Conservation (phyloP, 2,888 invertebrate species). For the Ametastegia equiseti region DNA sequence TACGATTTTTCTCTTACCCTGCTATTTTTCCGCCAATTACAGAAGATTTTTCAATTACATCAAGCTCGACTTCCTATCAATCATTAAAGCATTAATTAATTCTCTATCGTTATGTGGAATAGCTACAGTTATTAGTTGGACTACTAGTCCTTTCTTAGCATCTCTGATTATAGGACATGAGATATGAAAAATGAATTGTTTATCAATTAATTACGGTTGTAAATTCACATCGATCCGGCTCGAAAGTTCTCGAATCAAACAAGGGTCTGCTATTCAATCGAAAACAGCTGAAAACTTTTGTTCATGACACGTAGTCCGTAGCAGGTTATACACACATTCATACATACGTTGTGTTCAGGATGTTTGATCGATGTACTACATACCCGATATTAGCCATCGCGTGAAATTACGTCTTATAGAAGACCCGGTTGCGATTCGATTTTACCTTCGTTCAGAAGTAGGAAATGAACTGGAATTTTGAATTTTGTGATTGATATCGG, state of each 20-base stretch:
- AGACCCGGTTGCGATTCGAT: no score
- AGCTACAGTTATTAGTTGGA: neutral
- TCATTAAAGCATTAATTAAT: neutral
- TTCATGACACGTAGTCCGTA: neutral
- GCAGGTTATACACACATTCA: neutral
- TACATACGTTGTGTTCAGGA: neutral
- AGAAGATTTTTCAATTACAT: neutral
- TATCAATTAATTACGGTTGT: neutral
- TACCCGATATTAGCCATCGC: neutral
- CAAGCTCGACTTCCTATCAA: neutral
- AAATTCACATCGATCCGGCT: neutral
- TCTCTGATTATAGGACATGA: no score
- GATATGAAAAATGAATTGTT: neutral
- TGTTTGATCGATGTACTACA: conserved; percentile 28
- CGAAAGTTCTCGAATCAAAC: neutral
- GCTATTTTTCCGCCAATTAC: neutral
- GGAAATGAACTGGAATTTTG: no score
- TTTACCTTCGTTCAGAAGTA: neutral
- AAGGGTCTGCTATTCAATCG: neutral
- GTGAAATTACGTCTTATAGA: neutral
- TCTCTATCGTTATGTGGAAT: neutral
- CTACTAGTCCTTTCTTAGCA: no score
- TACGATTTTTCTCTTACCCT: no score
- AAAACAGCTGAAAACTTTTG: neutral
- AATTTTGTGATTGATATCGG: no score